These are phyloP conservation scores for Lophochroa leadbeateri DNA, from an alignment of 2,113 vertebrate genomes.

Conservation along the genomic window DNA sequence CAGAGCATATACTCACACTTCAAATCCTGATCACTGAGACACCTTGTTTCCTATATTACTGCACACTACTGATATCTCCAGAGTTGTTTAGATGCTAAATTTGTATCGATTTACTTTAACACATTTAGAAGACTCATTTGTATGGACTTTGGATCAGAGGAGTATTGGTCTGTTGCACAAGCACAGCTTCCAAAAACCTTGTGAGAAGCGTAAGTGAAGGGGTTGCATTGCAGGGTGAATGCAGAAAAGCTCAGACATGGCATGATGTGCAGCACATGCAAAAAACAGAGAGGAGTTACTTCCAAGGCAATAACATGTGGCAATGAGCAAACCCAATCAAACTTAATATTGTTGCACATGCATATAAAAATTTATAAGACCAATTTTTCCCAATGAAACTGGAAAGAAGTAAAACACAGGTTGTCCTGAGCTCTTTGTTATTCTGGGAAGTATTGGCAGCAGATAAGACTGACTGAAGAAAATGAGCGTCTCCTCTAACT, in stretches of 20 bases:
- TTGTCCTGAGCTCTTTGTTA: not conserved
- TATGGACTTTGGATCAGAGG: not conserved
- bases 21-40: not conserved
- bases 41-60: not conserved
- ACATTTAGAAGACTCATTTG: not conserved
- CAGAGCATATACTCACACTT: not conserved
- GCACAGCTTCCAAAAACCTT: not conserved
- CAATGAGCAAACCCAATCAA: not conserved
- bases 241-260: not conserved
- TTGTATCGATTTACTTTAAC: not conserved
- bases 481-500: not conserved
- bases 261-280: not conserved
- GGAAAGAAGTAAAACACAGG: not conserved
- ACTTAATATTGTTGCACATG: not conserved
- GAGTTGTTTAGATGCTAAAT: not conserved
- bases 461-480: not conserved
- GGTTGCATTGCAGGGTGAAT: fast-evolving
- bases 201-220: not conserved
- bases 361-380: not conserved
- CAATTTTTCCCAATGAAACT: not conserved
- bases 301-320: not conserved
- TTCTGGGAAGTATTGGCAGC: not conserved
- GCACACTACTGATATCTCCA: not conserved
- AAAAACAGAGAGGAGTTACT: not conserved
- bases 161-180: not conserved